A percentile compares a stretch with the other conserved stretches of the same genome.
Conservation (phyloP, 2,797 vertebrate species). For the Parauchenoglanis ngamensis region DNA sequence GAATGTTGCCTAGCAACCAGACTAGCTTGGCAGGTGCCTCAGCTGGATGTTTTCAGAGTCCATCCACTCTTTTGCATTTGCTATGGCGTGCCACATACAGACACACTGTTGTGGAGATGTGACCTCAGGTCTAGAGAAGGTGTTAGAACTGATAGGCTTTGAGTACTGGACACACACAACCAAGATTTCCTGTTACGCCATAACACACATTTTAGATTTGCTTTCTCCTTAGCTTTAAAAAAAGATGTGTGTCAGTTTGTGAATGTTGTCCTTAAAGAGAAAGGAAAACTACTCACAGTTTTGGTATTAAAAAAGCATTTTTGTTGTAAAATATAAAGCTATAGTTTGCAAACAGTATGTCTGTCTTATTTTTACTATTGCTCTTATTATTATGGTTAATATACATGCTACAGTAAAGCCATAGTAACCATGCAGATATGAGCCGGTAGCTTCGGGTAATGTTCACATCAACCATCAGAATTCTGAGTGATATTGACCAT, state of each 20-base stretch:
- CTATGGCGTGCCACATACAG: neutral
- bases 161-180: neutral
- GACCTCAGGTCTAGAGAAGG: neutral
- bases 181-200: neutral
- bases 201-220: neutral
- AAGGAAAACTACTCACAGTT: neutral
- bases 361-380: neutral
- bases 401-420: neutral
- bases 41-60: slow-evolving; percentile 34
- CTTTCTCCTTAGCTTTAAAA: neutral
- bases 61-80: slow-evolving; percentile 21
- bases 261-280: neutral
- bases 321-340: neutral
- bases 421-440: neutral
- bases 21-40: slow-evolving; percentile 66
- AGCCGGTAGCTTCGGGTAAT: too few relatives aligned
- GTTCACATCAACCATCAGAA: too few relatives aligned
- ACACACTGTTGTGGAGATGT: neutral
- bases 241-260: neutral
- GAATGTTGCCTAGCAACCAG: slow-evolving; percentile 72
- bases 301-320: neutral
- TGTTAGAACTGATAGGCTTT: slow-evolving; percentile 23
- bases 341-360: neutral
- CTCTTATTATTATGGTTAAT: neutral
- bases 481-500: too few relatives aligned